These are phyloP conservation scores for Crocallis elinguaria DNA, from an alignment of 2,888 invertebrate genomes.

Conservation along the genomic window DNA sequence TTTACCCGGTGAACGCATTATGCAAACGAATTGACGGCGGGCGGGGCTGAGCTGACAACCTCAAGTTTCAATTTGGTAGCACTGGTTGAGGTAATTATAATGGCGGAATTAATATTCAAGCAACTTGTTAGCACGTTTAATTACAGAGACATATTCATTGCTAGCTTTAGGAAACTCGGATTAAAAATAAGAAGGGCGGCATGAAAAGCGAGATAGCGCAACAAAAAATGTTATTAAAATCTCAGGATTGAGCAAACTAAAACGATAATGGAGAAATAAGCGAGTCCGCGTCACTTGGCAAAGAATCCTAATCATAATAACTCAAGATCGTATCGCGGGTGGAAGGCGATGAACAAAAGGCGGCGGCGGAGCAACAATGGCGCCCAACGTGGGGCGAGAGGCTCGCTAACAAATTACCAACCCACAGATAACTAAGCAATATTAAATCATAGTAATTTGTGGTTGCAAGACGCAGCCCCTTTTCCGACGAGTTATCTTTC, in stretches of 20 bases:
- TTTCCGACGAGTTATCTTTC: slow-evolving; percentile 67
- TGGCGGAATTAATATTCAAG: slow-evolving; percentile 12
- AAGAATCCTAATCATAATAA: slow-evolving; percentile 85
- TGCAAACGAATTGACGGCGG: slow-evolving; percentile 46
- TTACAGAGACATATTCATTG: neutral
- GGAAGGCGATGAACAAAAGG: slow-evolving; percentile 83
- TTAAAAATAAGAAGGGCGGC: neutral
- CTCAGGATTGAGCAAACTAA: slow-evolving; percentile 62
- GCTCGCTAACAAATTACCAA: slow-evolving; percentile 82
- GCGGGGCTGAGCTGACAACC: slow-evolving; percentile 30
- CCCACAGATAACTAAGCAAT: slow-evolving; percentile 84
- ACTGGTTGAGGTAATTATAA: slow-evolving; percentile 29
- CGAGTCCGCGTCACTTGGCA: slow-evolving; percentile 78
- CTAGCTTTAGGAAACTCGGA: neutral
- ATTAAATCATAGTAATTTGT: slow-evolving; percentile 85
- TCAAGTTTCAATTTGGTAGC: slow-evolving; percentile 39
- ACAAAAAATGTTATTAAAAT: slow-evolving; percentile 26
- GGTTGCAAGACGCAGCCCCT: slow-evolving; percentile 75
- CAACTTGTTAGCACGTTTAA: slow-evolving; percentile 6
- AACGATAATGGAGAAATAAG: slow-evolving; percentile 79
- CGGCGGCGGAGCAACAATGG: slow-evolving; percentile 79
- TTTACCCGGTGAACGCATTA: slow-evolving; percentile 50
- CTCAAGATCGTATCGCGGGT: slow-evolving; percentile 80
- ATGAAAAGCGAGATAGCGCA: neutral
- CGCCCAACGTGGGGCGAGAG: slow-evolving; percentile 73